Evolutionary conservation across 2,797 vertebrate species (phyloP), one percentile per base, ranked within the genome.

Genomic region (Parauchenoglanis punctatus): DNA sequence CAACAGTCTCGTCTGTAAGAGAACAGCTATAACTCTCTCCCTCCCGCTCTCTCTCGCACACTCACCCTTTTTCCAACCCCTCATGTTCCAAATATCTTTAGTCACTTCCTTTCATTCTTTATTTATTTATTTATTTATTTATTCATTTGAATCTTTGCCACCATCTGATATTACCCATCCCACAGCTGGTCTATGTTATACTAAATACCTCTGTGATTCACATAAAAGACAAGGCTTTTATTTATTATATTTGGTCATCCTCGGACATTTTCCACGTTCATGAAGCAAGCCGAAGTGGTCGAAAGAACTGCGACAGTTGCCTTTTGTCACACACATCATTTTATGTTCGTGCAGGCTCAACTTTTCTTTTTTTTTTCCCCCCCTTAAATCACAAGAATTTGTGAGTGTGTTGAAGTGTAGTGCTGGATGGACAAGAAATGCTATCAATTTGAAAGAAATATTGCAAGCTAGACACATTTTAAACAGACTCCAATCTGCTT

Each of bases 151-250:
- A 84, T 58, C 59, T 35, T 72, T 75, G 31, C 77, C 73, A 86
- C 87, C 84, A 85, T 87, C 90, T 89, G 87, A 89, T 87, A 82
- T 87, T 88, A 68, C 87, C 88, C 89, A 86, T 89, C 84, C 86
- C 78, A 82, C 92, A 93, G 92, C 89, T 91, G 90, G 89, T 91
- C 72, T 78, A 54, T 89, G 88, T 89, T 89, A 91, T 49, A 78
- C 72, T 18, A 61, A 83, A 87, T 88, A 86, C 84, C 85, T 87
- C 87, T 86, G 76, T 81, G 80, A 35, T 85, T 90, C 67, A 68
- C 73, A 86, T 86, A 54, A 85, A 87, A 91, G 85, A 77, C 59
- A 86, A 70, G 81, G 56, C 84, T 86, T 68, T 89, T 88, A 86
- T 88, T 76, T 89, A 56, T 72, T 84, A 72, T 80, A 84, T 70